Percentiles rank a stretch among this genome's conserved stretches.
These are phyloP conservation scores for Phania funesta DNA, from an alignment of 2,888 invertebrate species.

Conservation along the genomic window DNA sequence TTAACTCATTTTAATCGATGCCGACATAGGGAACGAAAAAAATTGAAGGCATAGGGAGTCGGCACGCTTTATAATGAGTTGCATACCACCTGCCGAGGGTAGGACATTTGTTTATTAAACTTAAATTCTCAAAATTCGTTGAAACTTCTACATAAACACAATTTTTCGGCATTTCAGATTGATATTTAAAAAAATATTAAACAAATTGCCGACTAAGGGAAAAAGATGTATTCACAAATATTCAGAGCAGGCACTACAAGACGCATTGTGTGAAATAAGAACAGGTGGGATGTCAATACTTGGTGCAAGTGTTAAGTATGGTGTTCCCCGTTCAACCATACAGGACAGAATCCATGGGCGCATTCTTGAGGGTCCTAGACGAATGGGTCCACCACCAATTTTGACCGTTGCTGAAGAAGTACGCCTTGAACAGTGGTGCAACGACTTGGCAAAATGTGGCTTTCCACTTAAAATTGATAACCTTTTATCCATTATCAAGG, in stretches of 20 bases:
- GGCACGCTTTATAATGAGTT: background rate
- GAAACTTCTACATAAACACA: background rate
- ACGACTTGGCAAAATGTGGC: constrained; percentile 31
- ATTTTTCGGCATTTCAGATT: too few species aligned
- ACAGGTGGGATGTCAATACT: background rate
- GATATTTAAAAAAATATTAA: too few species aligned
- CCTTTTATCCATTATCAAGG: background rate
- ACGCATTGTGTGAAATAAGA: background rate
- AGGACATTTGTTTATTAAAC: background rate
- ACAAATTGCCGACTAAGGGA: too few species aligned
- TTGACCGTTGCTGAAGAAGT: constrained; percentile 4
- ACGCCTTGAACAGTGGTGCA: constrained; percentile 1
- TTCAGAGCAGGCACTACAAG: constrained; percentile 6
- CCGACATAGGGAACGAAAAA: constrained; percentile 10
- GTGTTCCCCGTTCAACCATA: too few species aligned
- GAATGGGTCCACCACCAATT: constrained; percentile 23
- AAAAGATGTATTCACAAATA: too few species aligned
- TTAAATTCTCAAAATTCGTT: background rate
- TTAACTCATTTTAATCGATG: too few species aligned
- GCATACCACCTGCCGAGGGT: background rate
- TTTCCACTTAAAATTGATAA: constrained; percentile 27
- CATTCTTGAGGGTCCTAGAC: background rate
- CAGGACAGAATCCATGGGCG: too few species aligned
- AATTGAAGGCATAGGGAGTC: background rate
- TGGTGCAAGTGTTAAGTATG: too few species aligned